phyloP scores from a whole-genome alignment of 64 coral and sea anemone species.

The Montipora foliosa region DNA sequence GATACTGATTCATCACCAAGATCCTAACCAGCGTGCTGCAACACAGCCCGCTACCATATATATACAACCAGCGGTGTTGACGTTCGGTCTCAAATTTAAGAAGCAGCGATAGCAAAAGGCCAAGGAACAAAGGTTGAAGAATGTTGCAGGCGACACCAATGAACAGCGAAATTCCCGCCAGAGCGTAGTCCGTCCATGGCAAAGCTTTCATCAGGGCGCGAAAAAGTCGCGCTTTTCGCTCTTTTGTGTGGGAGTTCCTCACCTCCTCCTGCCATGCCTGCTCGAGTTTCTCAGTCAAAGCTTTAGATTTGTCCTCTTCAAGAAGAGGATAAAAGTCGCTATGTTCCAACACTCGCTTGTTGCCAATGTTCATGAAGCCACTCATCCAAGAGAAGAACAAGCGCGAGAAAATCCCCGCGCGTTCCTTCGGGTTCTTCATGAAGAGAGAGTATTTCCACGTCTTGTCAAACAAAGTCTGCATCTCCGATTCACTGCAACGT shows the following conservation, averaged over 20 bases:
- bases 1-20: slow-evolving; percentile 80
- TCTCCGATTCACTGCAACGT: not conserved
- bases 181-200: slow-evolving; percentile 82
- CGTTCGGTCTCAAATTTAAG: slow-evolving; percentile 3
- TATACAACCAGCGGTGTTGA: slow-evolving; percentile 63
- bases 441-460: slow-evolving; percentile 92
- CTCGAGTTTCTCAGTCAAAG: slow-evolving; percentile 84
- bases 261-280: slow-evolving; percentile 78
- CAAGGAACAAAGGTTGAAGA: slow-evolving; percentile 80
- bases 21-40: slow-evolving; percentile 66
- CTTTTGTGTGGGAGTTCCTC: slow-evolving; percentile 72
- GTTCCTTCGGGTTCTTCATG: slow-evolving; percentile 90
- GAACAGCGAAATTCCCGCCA: slow-evolving; percentile 74
- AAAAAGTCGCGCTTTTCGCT: slow-evolving; percentile 59
- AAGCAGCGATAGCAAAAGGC: slow-evolving; percentile 73
- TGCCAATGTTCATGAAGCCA: slow-evolving; percentile 80
- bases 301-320: slow-evolving; percentile 80
- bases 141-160: slow-evolving; percentile 92
- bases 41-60: slow-evolving; percentile 67
- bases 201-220: slow-evolving; percentile 80
- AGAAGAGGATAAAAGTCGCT: slow-evolving; percentile 89
- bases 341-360: slow-evolving; percentile 71
- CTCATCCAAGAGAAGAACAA: slow-evolving; percentile 91
- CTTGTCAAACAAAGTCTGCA: slow-evolving; percentile 47
- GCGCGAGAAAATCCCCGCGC: slow-evolving; percentile 79